Percentiles rank a stretch among this genome's conserved stretches.
These are phyloP conservation scores for Spheniscus humboldti DNA, from an alignment of 2,797 vertebrate species.

Conservation along the genomic window DNA sequence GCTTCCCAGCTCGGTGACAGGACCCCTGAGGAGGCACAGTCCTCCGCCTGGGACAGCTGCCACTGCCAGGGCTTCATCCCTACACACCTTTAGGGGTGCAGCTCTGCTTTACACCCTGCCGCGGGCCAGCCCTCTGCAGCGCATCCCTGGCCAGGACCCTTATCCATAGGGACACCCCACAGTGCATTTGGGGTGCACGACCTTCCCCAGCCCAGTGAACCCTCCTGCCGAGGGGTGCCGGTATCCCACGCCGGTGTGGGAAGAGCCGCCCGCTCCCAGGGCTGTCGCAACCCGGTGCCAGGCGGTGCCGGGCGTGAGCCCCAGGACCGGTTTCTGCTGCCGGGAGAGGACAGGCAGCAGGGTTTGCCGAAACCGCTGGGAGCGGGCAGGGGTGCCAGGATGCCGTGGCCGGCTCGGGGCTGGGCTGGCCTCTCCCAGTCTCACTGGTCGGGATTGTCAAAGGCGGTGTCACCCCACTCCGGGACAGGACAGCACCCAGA, in stretches of 20 bases:
- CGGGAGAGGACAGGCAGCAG: not conserved
- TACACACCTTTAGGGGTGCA: rapidly evolving
- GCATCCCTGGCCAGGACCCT: not conserved
- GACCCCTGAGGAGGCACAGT: not conserved
- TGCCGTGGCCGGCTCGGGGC: not conserved
- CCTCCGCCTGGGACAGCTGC: not conserved
- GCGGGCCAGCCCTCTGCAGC: rapidly evolving
- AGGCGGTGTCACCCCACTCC: not conserved
- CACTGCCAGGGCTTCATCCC: rapidly evolving
- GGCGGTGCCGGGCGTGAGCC: not conserved
- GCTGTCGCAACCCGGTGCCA: not conserved
- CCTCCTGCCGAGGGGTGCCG: not conserved
- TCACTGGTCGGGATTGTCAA: not conserved
- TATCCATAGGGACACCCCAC: rapidly evolving
- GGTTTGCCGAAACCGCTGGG: slow-evolving; percentile 25
- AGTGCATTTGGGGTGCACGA: rapidly evolving
- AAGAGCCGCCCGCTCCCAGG: not conserved
- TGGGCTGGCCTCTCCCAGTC: not conserved
- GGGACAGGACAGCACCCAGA: not conserved
- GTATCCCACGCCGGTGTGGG: rapidly evolving
- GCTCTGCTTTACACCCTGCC: not conserved
- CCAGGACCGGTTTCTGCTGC: not conserved
- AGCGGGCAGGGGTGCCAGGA: not conserved
- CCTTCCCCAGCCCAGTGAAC: not conserved
- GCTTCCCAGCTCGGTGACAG: not conserved